Conservation (phyloP, 2,888 invertebrate species). For the Eupithecia centaureata region DNA sequence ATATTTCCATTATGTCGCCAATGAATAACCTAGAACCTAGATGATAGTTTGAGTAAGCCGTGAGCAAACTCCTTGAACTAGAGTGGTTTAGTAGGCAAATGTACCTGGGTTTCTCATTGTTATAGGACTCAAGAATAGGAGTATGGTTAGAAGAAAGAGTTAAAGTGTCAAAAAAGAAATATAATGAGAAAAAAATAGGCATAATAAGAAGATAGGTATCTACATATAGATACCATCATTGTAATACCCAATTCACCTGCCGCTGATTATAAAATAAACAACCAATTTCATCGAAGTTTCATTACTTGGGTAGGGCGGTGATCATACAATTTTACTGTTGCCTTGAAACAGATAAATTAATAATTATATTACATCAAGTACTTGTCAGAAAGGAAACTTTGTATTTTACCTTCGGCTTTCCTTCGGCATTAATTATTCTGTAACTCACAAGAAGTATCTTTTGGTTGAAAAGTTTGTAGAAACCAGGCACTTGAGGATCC, state of each 20-base stretch:
- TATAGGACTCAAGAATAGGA: not conserved
- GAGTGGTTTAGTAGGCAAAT: slow-evolving; percentile 9
- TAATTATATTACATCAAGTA: slow-evolving; percentile 12
- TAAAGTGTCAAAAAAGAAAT: not conserved
- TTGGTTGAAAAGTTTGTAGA: slow-evolving; percentile 16
- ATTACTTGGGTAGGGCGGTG: not conserved
- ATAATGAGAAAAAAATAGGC: not conserved
- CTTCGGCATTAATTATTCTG: slow-evolving; percentile 8
- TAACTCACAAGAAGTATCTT: slow-evolving; percentile 13
- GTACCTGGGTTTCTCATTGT: no score
- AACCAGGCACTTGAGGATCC: slow-evolving; percentile 12
- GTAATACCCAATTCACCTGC: not conserved
- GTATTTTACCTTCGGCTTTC: slow-evolving; percentile 14
- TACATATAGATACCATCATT: not conserved
- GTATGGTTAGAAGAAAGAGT: no score
- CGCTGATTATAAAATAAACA: not conserved
- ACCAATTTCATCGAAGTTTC: not conserved
- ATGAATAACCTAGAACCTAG: slow-evolving; percentile 47
- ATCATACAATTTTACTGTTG: slow-evolving; percentile 5
- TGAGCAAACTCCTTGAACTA: slow-evolving; percentile 23
- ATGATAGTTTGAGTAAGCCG: slow-evolving; percentile 22
- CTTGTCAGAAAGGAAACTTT: slow-evolving; percentile 13
- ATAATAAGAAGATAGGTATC: no score
- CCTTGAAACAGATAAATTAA: slow-evolving; percentile 10
- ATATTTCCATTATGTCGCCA: slow-evolving; percentile 52